Evolutionary conservation across 2,113 vertebrate genomes (phyloP).

Genomic region (Pseudonaja textilis): DNA sequence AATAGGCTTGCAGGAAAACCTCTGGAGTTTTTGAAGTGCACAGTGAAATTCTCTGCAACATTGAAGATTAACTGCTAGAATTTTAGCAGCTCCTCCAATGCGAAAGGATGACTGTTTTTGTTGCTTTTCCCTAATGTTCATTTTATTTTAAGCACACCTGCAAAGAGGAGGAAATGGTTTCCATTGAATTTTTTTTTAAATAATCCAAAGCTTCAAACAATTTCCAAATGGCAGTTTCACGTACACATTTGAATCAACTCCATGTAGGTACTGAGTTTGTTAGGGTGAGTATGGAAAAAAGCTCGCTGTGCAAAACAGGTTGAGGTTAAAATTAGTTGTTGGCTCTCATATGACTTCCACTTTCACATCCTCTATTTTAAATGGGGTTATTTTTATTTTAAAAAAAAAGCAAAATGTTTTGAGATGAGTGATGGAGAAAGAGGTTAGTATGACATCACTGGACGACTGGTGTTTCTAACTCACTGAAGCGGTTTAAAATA

Average conservation of each 20-base stretch:
- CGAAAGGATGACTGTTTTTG: no score
- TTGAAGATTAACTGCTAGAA: background rate
- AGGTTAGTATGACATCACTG: background rate
- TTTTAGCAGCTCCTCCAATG: background rate
- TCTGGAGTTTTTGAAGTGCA: background rate
- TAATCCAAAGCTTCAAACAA: background rate
- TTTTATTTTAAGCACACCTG: background rate
- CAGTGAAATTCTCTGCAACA: background rate
- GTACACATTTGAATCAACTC: background rate
- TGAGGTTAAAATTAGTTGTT: background rate
- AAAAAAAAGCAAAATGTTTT: background rate
- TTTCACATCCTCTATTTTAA: constrained; percentile 3
- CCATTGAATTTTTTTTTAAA: background rate
- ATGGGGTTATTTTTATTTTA: background rate
- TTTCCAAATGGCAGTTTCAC: background rate
- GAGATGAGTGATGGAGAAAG: background rate
- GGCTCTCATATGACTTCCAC: background rate
- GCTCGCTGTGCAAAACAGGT: background rate
- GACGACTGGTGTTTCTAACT: background rate
- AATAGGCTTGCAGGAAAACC: background rate
- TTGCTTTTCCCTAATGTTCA: background rate
- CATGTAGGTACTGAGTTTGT: background rate
- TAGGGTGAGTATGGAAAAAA: background rate
- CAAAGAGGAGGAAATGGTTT: background rate
- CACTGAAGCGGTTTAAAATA: background rate